Evolutionary conservation across 2,797 vertebrate species (phyloP).

Genomic region (Chelidonichthys spinosus): DNA sequence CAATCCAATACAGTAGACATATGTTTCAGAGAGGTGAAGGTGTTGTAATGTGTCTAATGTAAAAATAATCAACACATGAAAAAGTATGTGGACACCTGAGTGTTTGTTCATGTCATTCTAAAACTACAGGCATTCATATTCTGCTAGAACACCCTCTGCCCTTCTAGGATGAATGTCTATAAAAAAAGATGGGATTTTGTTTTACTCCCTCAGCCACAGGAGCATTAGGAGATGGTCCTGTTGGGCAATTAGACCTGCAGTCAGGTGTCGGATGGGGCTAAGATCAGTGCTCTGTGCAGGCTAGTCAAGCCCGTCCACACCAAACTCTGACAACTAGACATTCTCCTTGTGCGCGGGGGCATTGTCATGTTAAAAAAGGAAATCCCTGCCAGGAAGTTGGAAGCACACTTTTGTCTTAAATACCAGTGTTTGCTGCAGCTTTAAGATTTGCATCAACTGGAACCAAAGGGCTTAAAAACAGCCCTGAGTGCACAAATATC

Average conservation of each 20-base stretch:
- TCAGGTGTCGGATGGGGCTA: neutral
- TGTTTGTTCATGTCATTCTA: neutral
- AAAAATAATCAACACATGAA: neutral
- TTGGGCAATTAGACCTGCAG: constrained; percentile 24
- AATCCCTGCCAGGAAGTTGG: neutral
- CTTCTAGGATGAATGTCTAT: neutral
- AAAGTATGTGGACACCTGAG: neutral
- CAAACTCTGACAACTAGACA: constrained; percentile 6
- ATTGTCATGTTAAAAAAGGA: constrained; percentile 6
- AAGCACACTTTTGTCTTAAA: constrained; percentile 3
- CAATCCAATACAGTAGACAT: neutral
- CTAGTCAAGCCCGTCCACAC: constrained; percentile 7
- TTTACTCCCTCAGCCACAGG: constrained; percentile 1
- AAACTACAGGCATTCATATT: neutral
- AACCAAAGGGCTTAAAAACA: constrained; percentile 21
- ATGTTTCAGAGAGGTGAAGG: neutral
- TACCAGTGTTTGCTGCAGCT: neutral
- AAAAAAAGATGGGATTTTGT: too few species aligned
- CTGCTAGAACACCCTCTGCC: neutral
- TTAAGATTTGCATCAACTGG: constrained; percentile 15
- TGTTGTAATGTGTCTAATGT: neutral
- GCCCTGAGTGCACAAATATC: neutral
- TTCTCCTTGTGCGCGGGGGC: neutral
- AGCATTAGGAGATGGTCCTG: constrained; percentile 29
- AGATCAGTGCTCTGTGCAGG: neutral